Evolutionary conservation across 2,888 invertebrate genomes (phyloP), one percentile per base, ranked within the genome.

Genomic region (Dicyrtomina minuta): DNA sequence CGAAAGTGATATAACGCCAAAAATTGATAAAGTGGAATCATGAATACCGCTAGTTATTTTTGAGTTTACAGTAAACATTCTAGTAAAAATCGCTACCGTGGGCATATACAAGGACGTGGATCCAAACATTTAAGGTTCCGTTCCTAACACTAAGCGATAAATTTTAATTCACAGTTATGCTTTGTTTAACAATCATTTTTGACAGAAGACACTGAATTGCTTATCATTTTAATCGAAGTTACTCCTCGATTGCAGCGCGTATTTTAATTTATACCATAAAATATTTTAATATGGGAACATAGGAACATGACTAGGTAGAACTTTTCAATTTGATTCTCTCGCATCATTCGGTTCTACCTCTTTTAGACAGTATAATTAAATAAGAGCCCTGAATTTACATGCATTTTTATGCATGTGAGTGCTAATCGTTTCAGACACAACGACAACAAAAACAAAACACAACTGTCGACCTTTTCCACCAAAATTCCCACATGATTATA

Each of bases 291-390:
- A 39, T 39, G 53, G 58, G 58, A 58, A 58, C 58, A 39, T 58
- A 58, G 58, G 58, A 58, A 58, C 58, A 58, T 58, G 58, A 58
- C 58, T 58, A 58, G 58, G 58, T 58, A 58, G 58, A 58, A 58
- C 58, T 58, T 41, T 33, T 27, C 39, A 56, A 58, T 39, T 58
- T 58, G 27, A 58, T 58, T 58, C 41, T 58, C 41, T 24, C 58
- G 33, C 33, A 26, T 58, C 39, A 39, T 17, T 33, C 39, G 58
- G 20, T 33, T 58, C 58, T 58, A 58, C 58, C 58, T 39, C 39
- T 39, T 39, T 33, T 3, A 58, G 15, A 58, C 5, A 24, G 39
- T 20, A 58, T 17, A 33, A 39, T 20, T 39, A 58, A 20, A 13
- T 27, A 58, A 20, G 58, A 58, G 41, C 58, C 12, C 27, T 20